These are phyloP conservation scores for Diacarnus erythraeanus DNA, from an alignment of 37 sponge, comb jelly and placozoan genomes.

Conservation along the genomic window DNA sequence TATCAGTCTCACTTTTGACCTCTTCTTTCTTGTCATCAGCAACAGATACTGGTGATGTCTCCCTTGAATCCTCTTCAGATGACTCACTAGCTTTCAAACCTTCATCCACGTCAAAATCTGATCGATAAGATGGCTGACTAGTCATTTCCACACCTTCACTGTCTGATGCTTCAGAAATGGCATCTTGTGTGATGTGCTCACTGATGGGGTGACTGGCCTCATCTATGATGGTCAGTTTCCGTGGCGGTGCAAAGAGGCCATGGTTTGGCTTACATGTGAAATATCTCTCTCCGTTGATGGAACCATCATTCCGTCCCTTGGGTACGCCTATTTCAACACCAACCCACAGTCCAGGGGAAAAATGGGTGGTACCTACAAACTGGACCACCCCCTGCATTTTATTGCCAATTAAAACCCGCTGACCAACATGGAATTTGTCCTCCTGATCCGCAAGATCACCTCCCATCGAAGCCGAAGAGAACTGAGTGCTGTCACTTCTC, in stretches of 20 bases:
- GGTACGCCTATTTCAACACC: constrained; percentile 56
- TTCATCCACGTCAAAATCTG: background rate
- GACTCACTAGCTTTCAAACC: background rate
- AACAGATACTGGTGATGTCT: background rate
- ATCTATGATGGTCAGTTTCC: constrained; percentile 15
- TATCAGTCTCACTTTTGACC: background rate
- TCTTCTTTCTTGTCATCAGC: background rate
- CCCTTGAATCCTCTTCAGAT: background rate
- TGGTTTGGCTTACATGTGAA: constrained; percentile 46
- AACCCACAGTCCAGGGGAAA: constrained; percentile 58
- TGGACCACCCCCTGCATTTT: constrained; percentile 42
- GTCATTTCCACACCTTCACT: background rate
- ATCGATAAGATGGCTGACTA: background rate
- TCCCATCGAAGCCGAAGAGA: background rate
- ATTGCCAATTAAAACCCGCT: constrained; percentile 52
- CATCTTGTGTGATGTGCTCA: constrained; percentile 21
- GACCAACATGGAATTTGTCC: constrained; percentile 12
- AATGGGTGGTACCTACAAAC: constrained; percentile 57
- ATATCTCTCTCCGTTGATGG: constrained; percentile 51
- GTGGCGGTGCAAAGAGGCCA: constrained; percentile 73
- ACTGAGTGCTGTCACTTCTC: background rate
- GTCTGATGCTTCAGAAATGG: background rate
- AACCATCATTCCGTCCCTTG: constrained; percentile 60
- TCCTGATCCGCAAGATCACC: constrained; percentile 10
- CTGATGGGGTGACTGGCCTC: background rate